Base-by-base conservation (phyloP, 2,113 vertebrate species). In the Tetraodon nigroviridis region DNA sequence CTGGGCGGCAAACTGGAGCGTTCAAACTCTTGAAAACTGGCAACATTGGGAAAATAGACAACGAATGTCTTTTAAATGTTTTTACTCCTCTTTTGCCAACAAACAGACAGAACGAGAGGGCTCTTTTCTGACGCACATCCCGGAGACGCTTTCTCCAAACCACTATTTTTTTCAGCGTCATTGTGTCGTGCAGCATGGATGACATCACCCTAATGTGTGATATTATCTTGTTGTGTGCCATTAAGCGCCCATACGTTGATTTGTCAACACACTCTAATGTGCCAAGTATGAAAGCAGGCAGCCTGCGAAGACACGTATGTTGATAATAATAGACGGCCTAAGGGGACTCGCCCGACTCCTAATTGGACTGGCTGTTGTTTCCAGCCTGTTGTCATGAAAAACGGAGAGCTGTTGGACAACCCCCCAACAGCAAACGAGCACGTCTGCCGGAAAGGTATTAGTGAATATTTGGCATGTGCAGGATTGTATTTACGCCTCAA, bases 251-350 rank as follows among this genome's bases (percentile, higher is more conserved):
- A 60, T 77, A 73, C 71, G 69, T 64, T 80, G 71, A 78, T 79
- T 78, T 86, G 81, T 85, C 83, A 85, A 82, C 84, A 86, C 75
- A 54, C 75, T 78, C 69, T 80, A 76, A 84, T 68, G 76, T 78
- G 83, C 66, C 66, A 81, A 76, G 67, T 72, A 54, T 71, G 80
- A 83, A 84, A 76, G 65, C 62, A 61, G 11, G 60, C 54, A 57
- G 74, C 67, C 69, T 58, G 55, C 22, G 67, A 76, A 68, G 71
- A 73, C 61, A 58, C 61, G 58, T 62, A 60, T 67, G 51, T 58
- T 67, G 51, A 74, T 73, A 71, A 81, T 60, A 81, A 75, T 32
- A 63, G 64, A 58, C 24, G 37, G 47, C 82, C 81, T 72, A 4
- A n/a, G 53, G 71, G 83, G 79, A 71, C 51, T 72, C 64, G 58